Evolutionary conservation across 1,140 invertebrate genomes (phyloP).

Genomic region (Holotrichia oblita): DNA sequence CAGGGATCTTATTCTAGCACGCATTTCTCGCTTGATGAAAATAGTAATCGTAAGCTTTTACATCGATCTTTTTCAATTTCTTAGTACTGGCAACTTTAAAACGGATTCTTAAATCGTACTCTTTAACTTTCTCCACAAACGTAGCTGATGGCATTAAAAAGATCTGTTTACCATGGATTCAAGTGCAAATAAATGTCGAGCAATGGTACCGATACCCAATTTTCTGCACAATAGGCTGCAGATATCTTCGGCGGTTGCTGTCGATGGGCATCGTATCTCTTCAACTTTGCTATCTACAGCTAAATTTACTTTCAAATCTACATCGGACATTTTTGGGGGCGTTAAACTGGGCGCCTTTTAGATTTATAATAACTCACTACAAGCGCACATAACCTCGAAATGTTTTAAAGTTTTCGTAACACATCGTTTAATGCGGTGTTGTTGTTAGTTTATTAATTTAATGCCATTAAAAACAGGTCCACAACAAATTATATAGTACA

Average conservation of each 20-base stretch:
- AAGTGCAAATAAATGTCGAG: slow-evolving; percentile 80
- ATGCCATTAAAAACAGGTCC: neutral
- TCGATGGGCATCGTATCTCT: slow-evolving; percentile 53
- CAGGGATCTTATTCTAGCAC: slow-evolving; percentile 81
- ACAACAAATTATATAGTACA: neutral
- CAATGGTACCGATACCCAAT: slow-evolving; percentile 77
- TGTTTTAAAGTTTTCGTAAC: neutral
- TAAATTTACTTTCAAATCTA: slow-evolving; percentile 52
- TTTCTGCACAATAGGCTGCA: slow-evolving; percentile 75
- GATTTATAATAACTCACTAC: neutral
- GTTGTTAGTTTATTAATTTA: neutral
- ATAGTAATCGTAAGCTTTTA: slow-evolving; percentile 82
- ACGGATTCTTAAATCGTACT: slow-evolving; percentile 79
- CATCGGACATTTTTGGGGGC: slow-evolving; percentile 48
- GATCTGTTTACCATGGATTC: slow-evolving; percentile 67
- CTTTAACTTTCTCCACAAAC: slow-evolving; percentile 64
- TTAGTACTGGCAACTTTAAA: slow-evolving; percentile 76
- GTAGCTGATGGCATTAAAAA: slow-evolving; percentile 72
- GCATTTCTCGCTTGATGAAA: slow-evolving; percentile 84
- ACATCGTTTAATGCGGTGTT: neutral
- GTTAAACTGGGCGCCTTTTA: neutral
- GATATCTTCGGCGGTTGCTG: slow-evolving; percentile 72
- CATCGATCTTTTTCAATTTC: slow-evolving; percentile 73
- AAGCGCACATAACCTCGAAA: neutral
- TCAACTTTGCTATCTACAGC: slow-evolving; percentile 61